Conservation (phyloP, 2,888 invertebrate species). For the Villa cingulata region DNA sequence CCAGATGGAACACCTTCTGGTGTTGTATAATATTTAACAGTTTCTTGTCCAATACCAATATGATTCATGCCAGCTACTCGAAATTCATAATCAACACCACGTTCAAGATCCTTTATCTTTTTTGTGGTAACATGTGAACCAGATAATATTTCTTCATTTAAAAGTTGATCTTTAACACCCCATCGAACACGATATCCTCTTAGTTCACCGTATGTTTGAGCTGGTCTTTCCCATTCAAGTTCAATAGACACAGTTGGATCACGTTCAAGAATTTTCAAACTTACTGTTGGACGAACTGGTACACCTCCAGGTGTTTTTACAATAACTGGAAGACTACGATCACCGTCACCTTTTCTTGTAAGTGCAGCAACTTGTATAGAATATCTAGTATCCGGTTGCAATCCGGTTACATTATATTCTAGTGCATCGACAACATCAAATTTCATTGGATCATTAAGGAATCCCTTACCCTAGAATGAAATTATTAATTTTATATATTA, state of each 20-base stretch:
- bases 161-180: conserved; percentile 68
- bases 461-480: conserved; percentile 44
- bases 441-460: conserved; percentile 75
- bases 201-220: conserved; percentile 77
- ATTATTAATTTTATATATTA: too few relatives aligned
- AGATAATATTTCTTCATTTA: conserved; percentile 58
- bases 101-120: conserved; percentile 67
- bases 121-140: conserved; percentile 54
- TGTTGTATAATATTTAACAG: conserved; percentile 78
- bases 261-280: conserved; percentile 67
- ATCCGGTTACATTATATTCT: conserved; percentile 70
- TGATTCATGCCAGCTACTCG: conserved; percentile 90
- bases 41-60: conserved; percentile 90
- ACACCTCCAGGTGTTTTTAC: conserved; percentile 90
- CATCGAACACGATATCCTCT: conserved; percentile 76
- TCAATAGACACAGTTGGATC: conserved; percentile 81
- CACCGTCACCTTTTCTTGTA: conserved; percentile 93
- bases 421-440: conserved; percentile 73
- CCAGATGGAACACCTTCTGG: conserved; percentile 89
- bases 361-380: conserved; percentile 89
- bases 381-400: conserved; percentile 93
- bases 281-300: conserved; percentile 70
- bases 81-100: conserved; percentile 93
- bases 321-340: conserved; percentile 70
- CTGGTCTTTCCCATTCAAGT: conserved; percentile 84